A percentile compares a stretch with the other conserved stretches of the same genome.
Conservation (phyloP, 2,113 vertebrate species). For the Bubo scandiacus region DNA sequence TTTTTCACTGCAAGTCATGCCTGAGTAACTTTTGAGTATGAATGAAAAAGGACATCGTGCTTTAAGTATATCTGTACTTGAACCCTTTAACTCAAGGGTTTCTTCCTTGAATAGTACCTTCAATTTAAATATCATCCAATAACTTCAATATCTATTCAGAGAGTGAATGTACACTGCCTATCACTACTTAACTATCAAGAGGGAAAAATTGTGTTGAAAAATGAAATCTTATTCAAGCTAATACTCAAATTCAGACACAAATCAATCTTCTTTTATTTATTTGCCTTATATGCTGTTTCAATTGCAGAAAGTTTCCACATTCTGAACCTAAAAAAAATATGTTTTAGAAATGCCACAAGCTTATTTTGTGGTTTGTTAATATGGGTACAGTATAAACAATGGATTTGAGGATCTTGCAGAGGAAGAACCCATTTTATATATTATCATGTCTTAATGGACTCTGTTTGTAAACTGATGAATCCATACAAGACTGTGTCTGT, state of each 20-base stretch:
- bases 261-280: not conserved
- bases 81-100: not conserved
- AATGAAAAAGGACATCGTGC: not conserved
- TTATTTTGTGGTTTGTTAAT: not conserved
- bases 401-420: not conserved
- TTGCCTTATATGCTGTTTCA: accelerated
- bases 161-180: not conserved
- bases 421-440: not conserved
- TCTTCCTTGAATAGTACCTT: not conserved
- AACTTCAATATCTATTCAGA: not conserved
- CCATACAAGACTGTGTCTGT: accelerated
- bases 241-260: not conserved
- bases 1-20: not conserved
- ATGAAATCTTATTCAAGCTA: not conserved
- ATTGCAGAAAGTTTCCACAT: not conserved
- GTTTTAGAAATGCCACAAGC: not conserved
- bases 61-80: not conserved
- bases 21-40: not conserved
- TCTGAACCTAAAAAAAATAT: not conserved
- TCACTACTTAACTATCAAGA: not conserved
- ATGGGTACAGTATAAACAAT: not conserved
- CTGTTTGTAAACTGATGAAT: not conserved
- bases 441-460: not conserved
- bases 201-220: not conserved
- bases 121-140: not conserved